Conservation (phyloP, 2,888 invertebrate species). For the Empis stercorea region DNA sequence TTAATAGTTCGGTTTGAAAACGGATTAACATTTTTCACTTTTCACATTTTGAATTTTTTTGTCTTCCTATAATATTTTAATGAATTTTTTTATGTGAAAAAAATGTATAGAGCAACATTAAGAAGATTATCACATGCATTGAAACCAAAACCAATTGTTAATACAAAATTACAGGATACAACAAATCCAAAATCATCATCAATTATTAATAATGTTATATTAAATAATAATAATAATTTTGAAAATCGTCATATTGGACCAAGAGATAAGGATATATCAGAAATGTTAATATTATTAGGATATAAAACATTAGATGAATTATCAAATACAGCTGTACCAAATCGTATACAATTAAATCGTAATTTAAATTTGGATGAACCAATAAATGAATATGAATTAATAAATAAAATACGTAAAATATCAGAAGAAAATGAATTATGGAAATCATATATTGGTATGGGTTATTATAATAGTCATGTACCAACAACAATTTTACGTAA, state of each 20-base stretch:
- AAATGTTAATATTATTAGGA: slow-evolving; percentile 78
- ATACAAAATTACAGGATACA: no score
- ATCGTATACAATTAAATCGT: slow-evolving; percentile 63
- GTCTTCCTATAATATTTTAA: no score
- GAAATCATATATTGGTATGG: slow-evolving; percentile 97
- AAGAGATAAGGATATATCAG: slow-evolving; percentile 67
- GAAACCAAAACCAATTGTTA: no score
- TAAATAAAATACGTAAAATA: slow-evolving; percentile 62
- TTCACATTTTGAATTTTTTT: no score
- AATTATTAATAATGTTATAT: slow-evolving; percentile 36
- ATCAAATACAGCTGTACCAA: slow-evolving; percentile 80
- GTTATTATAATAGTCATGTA: slow-evolving; percentile 94
- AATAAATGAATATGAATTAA: slow-evolving; percentile 83
- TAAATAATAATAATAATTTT: slow-evolving; percentile 62
- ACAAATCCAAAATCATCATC: no score
- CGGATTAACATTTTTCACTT: no score
- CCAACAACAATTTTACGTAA: slow-evolving; percentile 93
- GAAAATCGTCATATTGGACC: slow-evolving; percentile 86
- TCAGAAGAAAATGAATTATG: slow-evolving; percentile 84
- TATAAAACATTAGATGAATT: slow-evolving; percentile 85
- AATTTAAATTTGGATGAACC: slow-evolving; percentile 69
- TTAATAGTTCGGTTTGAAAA: no score
- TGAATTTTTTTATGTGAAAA: no score
- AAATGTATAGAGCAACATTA: no score
- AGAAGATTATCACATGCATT: no score